These are phyloP conservation scores for Amblyopsis rosae DNA, from an alignment of 2,113 vertebrate species.

Conservation along the genomic window DNA sequence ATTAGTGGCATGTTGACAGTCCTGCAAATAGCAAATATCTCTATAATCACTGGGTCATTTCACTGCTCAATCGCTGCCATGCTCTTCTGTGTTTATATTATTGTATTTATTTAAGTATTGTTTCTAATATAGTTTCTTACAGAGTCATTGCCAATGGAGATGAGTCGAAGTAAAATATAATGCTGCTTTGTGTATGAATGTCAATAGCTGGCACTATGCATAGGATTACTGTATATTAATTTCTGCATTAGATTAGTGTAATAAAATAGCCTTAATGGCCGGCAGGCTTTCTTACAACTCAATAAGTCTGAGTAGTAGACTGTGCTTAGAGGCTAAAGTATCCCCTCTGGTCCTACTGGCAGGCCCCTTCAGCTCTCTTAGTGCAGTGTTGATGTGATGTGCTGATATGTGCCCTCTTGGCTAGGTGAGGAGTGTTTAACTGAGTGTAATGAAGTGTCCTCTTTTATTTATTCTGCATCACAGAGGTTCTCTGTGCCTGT, in stretches of 20 bases:
- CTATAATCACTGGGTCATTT: not conserved
- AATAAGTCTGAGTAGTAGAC: conserved; percentile 45
- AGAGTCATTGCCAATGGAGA: not conserved
- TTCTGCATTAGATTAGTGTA: conserved; percentile 35
- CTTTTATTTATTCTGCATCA: not conserved
- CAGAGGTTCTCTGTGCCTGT: not conserved
- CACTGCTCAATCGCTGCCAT: not conserved
- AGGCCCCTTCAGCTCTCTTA: conserved; percentile 43
- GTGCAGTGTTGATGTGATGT: conserved; percentile 52
- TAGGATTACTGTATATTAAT: conserved; percentile 9
- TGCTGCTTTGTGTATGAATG: not conserved
- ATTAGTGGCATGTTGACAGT: conserved; percentile 32
- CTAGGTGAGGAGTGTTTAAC: conserved; percentile 42
- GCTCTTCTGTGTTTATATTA: not conserved
- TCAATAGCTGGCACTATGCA: conserved; percentile 15
- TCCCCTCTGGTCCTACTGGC: conserved; percentile 42
- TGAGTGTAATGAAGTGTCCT: conserved; percentile 36
- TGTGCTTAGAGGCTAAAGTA: conserved; percentile 42
- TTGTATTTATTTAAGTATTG: not conserved
- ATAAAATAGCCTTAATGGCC: conserved; percentile 29
- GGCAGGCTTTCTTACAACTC: conserved; percentile 48
- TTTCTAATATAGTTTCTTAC: not conserved
- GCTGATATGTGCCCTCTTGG: conserved; percentile 41
- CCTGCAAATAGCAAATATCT: conserved; percentile 15
- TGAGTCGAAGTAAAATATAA: not conserved